These are phyloP conservation scores for Merops nubicus DNA, from an alignment of 2,113 vertebrate species.

Conservation along the genomic window DNA sequence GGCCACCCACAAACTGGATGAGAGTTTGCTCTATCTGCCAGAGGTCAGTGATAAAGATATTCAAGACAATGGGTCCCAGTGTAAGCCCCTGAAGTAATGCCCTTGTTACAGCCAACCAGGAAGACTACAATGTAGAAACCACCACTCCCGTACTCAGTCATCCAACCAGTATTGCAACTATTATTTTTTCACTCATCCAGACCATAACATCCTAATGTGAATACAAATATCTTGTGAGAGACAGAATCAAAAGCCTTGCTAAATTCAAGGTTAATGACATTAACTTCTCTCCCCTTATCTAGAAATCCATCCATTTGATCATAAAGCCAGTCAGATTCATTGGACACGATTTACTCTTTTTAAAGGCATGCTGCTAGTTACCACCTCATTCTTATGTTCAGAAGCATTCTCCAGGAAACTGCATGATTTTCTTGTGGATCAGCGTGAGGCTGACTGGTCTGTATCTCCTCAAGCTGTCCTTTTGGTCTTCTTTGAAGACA, in stretches of 20 bases:
- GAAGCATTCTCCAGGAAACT: background rate
- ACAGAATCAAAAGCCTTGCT: background rate
- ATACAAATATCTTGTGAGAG: background rate
- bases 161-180: background rate
- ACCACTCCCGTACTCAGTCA: accelerated
- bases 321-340: background rate
- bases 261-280: background rate
- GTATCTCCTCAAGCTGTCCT: background rate
- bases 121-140: background rate
- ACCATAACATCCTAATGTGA: background rate
- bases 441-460: background rate
- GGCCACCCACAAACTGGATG: background rate
- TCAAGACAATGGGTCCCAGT: background rate
- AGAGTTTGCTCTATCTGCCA: background rate
- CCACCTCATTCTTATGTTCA: background rate
- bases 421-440: background rate
- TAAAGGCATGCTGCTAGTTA: background rate
- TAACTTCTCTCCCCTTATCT: background rate
- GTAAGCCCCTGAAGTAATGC: background rate
- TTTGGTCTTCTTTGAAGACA: background rate
- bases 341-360: background rate
- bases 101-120: background rate
- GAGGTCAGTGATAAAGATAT: background rate
- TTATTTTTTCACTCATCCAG: background rate
- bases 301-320: background rate